Conservation (phyloP, 2,113 vertebrate species). For the Oncorhynchus clarkii region DNA sequence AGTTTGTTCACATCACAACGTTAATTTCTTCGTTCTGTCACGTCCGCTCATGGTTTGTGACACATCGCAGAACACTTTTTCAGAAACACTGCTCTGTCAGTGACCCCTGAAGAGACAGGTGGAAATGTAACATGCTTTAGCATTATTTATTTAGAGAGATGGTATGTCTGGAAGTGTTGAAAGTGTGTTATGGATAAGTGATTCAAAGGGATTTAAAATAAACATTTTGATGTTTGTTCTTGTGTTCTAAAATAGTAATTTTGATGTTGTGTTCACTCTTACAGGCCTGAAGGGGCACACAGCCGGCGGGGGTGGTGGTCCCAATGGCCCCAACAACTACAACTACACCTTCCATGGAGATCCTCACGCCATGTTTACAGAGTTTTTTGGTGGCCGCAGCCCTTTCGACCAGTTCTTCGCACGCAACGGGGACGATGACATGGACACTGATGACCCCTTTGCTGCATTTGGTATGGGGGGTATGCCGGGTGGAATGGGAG, state of each 20-base stretch:
- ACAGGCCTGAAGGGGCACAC: constrained; percentile 76
- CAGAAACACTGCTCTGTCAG: background rate
- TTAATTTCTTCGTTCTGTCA: background rate
- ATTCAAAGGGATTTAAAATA: background rate
- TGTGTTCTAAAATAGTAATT: background rate
- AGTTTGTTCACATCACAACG: background rate
- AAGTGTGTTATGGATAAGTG: too few relatives aligned
- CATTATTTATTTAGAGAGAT: background rate
- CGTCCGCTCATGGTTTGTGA: background rate
- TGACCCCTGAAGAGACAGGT: background rate
- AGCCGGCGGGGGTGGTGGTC: constrained; percentile 64
- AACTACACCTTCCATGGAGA: constrained; percentile 96
- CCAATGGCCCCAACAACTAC: constrained; percentile 79
- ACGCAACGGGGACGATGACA: constrained; percentile 79
- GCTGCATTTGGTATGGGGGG: constrained; percentile 72
- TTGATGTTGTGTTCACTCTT: background rate
- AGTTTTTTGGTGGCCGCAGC: constrained; percentile 90
- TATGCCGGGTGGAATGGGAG: constrained; percentile 46
- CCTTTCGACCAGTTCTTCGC: constrained; percentile 92
- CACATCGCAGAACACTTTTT: background rate
- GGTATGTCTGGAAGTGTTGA: too few relatives aligned
- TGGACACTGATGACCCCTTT: constrained; percentile 83
- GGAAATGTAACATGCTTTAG: background rate
- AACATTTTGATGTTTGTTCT: background rate
- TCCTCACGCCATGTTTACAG: constrained; percentile 91